These are phyloP conservation scores for Paguma larvata DNA, from an alignment of 2,797 vertebrate species.

Conservation along the genomic window DNA sequence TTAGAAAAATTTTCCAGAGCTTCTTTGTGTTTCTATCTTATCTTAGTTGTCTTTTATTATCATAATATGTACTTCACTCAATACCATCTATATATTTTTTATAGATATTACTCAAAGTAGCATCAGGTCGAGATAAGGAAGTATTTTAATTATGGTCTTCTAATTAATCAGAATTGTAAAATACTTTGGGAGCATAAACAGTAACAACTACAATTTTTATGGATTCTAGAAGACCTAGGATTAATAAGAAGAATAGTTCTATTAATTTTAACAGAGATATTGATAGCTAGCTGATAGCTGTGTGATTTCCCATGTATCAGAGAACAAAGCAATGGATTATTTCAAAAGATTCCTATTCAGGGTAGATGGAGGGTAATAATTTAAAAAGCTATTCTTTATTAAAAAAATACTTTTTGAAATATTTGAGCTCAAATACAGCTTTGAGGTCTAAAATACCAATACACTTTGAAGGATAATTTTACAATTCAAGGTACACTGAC, in stretches of 20 bases:
- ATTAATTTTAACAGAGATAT: background rate
- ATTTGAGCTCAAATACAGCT: too few species aligned
- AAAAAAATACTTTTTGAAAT: too few species aligned
- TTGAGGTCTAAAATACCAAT: background rate
- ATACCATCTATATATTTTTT: constrained; percentile 35
- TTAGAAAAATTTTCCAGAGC: constrained; percentile 63
- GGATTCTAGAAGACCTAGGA: background rate
- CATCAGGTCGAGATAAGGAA: constrained; percentile 11
- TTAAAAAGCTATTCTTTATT: background rate
- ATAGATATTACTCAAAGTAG: constrained; percentile 47
- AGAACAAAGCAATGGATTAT: background rate
- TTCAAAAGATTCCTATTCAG: background rate
- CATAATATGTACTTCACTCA: constrained; percentile 45
- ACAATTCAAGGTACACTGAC: background rate
- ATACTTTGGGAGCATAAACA: background rate
- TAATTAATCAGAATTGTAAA: constrained; percentile 49
- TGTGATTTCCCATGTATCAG: background rate
- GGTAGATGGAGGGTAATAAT: background rate
- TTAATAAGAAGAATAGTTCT: background rate
- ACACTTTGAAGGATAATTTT: background rate
- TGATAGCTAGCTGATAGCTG: background rate
- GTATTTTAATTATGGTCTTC: constrained; percentile 50
- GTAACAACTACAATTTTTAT: background rate
- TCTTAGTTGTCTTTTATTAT: constrained; percentile 56
- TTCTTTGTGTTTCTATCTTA: constrained; percentile 47